A percentile compares a stretch with the other conserved stretches of the same genome.
phyloP scores from a whole-genome alignment of 2,888 invertebrate species.

The Ethmia dodecea region DNA sequence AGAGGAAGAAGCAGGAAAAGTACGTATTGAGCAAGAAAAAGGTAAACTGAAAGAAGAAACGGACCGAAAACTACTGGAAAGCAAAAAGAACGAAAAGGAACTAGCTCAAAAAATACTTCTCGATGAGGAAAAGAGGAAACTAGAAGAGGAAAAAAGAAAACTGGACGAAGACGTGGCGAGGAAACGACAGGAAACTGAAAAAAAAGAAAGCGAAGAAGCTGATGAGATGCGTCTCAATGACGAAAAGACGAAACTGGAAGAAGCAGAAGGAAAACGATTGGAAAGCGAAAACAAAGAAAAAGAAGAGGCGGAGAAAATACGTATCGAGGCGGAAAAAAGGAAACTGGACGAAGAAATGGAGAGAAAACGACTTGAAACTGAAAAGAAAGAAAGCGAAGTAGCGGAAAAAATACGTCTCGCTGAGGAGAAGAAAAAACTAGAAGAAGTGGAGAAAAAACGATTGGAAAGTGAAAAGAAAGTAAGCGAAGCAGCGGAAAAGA shows the following conservation, averaged over 20 bases:
- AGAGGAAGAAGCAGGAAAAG: too few relatives aligned
- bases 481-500: constrained; percentile 6
- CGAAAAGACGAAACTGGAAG: constrained; percentile 3
- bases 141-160: constrained; percentile 3
- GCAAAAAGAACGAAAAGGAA: too few relatives aligned
- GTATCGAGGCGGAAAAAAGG: constrained; percentile 11
- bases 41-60: constrained; percentile 18
- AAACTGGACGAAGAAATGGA: constrained; percentile 1
- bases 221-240: constrained; percentile 17
- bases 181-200: constrained; percentile 5
- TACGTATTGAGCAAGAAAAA: too few relatives aligned
- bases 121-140: not conserved
- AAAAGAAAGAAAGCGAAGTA: constrained; percentile 7
- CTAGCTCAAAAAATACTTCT: not conserved
- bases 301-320: constrained; percentile 10
- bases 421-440: too few relatives aligned
- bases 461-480: too few relatives aligned
- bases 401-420: constrained; percentile 6
- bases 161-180: constrained; percentile 2
- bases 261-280: too few relatives aligned
- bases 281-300: constrained; percentile 4
- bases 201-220: constrained; percentile 17
- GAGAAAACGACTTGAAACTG: constrained; percentile 9
- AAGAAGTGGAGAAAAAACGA: too few relatives aligned
- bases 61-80: not conserved